phyloP scores from a whole-genome alignment of 2,113 vertebrate genomes.

The Rhinolophus sinicus region DNA sequence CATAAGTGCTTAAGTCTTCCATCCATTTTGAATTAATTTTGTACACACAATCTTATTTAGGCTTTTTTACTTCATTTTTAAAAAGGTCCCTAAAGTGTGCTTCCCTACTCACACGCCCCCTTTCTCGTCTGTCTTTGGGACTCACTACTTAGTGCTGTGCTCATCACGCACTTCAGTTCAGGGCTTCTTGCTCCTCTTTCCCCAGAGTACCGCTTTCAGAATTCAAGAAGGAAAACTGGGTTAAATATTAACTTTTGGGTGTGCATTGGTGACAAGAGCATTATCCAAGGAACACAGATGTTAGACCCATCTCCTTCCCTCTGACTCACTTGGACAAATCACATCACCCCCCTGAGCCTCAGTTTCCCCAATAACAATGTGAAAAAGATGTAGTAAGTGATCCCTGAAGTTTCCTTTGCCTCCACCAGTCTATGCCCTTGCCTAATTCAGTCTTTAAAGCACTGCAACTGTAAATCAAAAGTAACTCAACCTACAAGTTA shows the following conservation, averaged over 20 bases:
- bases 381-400: neutral
- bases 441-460: conserved; percentile 15
- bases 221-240: neutral
- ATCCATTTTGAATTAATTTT: too few relatives aligned
- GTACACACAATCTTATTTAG: neutral
- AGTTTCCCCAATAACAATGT: neutral
- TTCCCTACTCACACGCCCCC: rapidly evolving
- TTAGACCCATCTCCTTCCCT: neutral
- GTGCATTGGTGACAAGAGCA: neutral
- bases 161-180: neutral
- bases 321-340: neutral
- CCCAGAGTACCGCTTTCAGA: neutral
- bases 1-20: too few relatives aligned
- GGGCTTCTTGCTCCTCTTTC: neutral
- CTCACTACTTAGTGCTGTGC: neutral
- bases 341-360: neutral
- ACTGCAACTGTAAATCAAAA: neutral
- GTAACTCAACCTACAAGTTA: neutral
- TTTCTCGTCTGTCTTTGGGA: neutral
- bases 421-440: neutral
- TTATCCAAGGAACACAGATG: neutral
- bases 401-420: neutral
- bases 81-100: neutral
- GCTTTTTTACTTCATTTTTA: neutral
- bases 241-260: neutral